Evolutionary conservation across 2,888 invertebrate species (phyloP), one percentile per base, ranked within the genome.

Genomic region (Rhabditoides inermis): DNA sequence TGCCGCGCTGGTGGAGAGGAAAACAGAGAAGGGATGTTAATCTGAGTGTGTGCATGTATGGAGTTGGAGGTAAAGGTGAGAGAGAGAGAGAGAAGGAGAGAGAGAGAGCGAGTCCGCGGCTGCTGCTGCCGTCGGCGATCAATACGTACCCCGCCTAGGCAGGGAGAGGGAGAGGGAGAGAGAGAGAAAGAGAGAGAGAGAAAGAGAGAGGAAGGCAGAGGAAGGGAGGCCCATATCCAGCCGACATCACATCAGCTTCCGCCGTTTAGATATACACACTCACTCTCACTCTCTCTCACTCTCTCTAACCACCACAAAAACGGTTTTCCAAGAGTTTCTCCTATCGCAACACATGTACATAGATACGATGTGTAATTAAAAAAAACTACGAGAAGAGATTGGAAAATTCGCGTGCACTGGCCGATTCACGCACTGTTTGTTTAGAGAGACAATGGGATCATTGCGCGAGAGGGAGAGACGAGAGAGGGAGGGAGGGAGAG

Each of bases 391-490:
- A n/a, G n/a, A n/a, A n/a, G n/a, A n/a, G n/a, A n/a, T n/a, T n/a
- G n/a, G n/a, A n/a, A n/a, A n/a, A n/a, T n/a, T n/a, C n/a, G n/a
- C n/a, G n/a, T n/a, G n/a, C n/a, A n/a, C n/a, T n/a, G n/a, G n/a
- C n/a, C n/a, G n/a, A n/a, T n/a, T n/a, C n/a, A n/a, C n/a, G n/a
- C n/a, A n/a, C n/a, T n/a, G n/a, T n/a, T n/a, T n/a, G n/a, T n/a
- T n/a, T n/a, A n/a, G n/a, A n/a, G n/a, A n/a, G n/a, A n/a, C n/a
- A n/a, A n/a, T n/a, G n/a, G n/a, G n/a, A n/a, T n/a, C n/a, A n/a
- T n/a, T n/a, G n/a, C n/a, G 53, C 32, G 53, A 48, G 40, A 48
- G 47, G 26, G 46, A 47, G 30, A 30, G 5, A 46, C 40, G 50
- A 55, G 26, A 18, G 32, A 15, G 35, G 20, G 36, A 49, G 53